phyloP scores from a whole-genome alignment of 2,888 invertebrate species.

The Embidobia sp. region DNA sequence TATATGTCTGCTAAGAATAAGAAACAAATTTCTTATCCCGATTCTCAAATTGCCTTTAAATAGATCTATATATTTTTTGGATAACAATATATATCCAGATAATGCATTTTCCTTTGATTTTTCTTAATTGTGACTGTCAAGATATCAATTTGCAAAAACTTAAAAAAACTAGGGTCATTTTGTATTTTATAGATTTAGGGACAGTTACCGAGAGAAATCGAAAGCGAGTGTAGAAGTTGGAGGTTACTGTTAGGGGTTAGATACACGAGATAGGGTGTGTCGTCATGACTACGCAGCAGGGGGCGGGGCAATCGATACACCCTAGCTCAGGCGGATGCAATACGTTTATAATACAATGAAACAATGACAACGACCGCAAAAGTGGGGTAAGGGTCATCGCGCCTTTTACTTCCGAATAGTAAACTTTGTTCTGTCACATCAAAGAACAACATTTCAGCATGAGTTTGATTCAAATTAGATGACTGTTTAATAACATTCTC shows the following conservation, averaged over 20 bases:
- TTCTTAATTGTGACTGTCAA: no score
- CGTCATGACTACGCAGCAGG: slow-evolving; percentile 84
- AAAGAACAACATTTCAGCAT: slow-evolving; percentile 47
- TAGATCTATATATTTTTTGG: no score
- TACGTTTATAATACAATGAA: slow-evolving; percentile 78
- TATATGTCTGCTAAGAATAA: no score
- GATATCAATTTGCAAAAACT: background rate
- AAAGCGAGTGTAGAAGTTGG: slow-evolving; percentile 72
- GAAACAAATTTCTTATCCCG: no score
- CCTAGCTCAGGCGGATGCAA: slow-evolving; percentile 83
- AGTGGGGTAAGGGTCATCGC: slow-evolving; percentile 68
- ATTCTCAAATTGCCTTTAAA: no score
- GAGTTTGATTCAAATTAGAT: slow-evolving; percentile 42
- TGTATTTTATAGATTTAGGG: slow-evolving; percentile 17
- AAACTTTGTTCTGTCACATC: slow-evolving; percentile 57
- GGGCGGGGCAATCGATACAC: slow-evolving; percentile 88
- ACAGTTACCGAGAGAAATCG: slow-evolving; percentile 48
- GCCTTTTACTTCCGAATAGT: slow-evolving; percentile 72
- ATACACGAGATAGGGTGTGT: slow-evolving; percentile 80
- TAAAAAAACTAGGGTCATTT: slow-evolving; percentile 3
- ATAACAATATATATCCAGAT: no score
- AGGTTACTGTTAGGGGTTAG: slow-evolving; percentile 77
- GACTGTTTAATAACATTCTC: slow-evolving; percentile 10
- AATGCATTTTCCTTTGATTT: no score
- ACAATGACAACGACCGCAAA: slow-evolving; percentile 76